Evolutionary conservation across 1,140 invertebrate genomes (phyloP).

Genomic region (Pseudachorutes palmiensis): DNA sequence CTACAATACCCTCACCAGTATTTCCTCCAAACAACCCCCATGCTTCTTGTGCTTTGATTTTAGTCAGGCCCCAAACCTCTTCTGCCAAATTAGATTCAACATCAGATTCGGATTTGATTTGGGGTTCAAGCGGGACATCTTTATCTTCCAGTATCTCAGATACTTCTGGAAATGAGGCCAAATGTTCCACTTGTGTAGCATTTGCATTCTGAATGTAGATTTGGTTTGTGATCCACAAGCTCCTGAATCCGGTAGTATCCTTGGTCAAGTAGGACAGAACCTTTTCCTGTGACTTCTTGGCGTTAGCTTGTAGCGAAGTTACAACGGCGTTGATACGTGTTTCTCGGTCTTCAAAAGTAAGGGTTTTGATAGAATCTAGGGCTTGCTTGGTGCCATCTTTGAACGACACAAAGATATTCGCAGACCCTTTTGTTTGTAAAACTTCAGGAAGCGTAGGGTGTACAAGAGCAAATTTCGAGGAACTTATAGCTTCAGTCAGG

Average conservation of each 20-base stretch:
- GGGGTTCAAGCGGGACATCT: background rate
- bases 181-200: background rate
- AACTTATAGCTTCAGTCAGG: no score
- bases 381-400: background rate
- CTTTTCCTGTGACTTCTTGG: background rate
- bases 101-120: background rate
- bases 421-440: conserved; percentile 3
- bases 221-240: conserved; percentile 29
- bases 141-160: conserved; percentile 8
- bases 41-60: background rate
- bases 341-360: background rate
- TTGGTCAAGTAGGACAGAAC: background rate
- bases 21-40: background rate
- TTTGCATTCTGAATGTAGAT: conserved; percentile 18
- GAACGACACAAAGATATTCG: background rate
- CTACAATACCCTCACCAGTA: conserved; percentile 9
- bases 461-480: no score
- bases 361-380: background rate
- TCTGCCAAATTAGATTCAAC: background rate
- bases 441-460: no score
- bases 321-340: background rate
- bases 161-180: conserved; percentile 6
- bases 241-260: background rate
- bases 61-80: background rate
- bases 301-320: background rate